Conservation (phyloP, 2,113 vertebrate species). For the Hippolais icterina region DNA sequence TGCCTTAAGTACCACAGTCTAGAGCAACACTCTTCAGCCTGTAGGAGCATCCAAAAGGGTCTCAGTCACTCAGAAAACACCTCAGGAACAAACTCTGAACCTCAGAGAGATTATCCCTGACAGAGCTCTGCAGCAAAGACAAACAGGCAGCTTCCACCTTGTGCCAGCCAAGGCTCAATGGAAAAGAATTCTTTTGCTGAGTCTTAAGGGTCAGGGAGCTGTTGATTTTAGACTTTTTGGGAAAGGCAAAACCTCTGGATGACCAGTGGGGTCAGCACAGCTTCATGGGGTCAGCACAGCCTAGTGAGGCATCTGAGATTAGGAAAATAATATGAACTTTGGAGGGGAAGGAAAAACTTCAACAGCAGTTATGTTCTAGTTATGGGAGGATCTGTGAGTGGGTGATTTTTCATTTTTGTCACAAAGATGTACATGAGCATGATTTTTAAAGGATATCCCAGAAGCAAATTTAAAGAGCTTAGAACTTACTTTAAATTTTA, state of each 20-base stretch:
- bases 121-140: neutral
- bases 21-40: neutral
- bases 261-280: neutral
- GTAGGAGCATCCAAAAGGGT: neutral
- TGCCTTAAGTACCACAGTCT: neutral
- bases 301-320: neutral
- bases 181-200: neutral
- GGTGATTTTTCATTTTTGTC: neutral
- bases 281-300: neutral
- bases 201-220: neutral
- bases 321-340: neutral
- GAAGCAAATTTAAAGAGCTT: neutral
- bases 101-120: neutral
- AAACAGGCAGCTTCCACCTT: neutral
- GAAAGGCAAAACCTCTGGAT: neutral
- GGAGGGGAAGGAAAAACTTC: neutral
- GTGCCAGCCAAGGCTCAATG: neutral
- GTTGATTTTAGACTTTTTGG: neutral
- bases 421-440: neutral
- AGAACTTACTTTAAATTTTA: conserved; percentile 90
- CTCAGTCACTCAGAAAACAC: neutral
- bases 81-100: neutral
- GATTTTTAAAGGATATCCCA: neutral
- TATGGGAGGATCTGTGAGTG: neutral
- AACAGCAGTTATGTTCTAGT: neutral